Evolutionary conservation across 2,888 invertebrate species (phyloP).

Genomic region (Heliconius cydno): DNA sequence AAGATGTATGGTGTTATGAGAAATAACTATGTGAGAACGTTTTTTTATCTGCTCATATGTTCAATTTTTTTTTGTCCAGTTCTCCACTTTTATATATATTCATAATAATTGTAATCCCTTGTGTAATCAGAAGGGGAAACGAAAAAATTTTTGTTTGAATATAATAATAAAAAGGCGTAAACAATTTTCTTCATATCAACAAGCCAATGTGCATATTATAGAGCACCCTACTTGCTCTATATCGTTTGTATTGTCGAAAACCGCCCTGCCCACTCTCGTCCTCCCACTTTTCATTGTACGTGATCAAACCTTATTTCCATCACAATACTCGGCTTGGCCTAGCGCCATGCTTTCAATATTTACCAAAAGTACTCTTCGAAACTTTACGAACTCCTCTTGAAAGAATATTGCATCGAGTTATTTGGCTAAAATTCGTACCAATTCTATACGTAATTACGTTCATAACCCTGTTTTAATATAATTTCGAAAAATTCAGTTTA

Average conservation of each 20-base stretch:
- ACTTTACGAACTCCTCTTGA: conserved; percentile 47
- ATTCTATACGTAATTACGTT: background rate
- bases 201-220: conserved; percentile 30
- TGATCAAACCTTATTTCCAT: conserved; percentile 79
- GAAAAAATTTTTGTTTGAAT: background rate
- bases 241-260: conserved; percentile 67
- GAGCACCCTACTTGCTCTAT: background rate
- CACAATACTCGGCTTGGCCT: conserved; percentile 74
- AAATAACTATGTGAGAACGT: background rate
- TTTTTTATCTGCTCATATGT: background rate
- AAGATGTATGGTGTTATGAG: conserved; percentile 1
- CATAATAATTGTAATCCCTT: background rate
- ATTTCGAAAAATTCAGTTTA: background rate
- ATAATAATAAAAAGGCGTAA: background rate
- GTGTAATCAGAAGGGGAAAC: background rate
- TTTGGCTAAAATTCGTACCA: background rate
- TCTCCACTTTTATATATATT: too few relatives aligned
- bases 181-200: conserved; percentile 17
- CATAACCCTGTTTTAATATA: background rate
- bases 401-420: conserved; percentile 39
- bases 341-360: conserved; percentile 51
- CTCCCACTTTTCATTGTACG: conserved; percentile 74
- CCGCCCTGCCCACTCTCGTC: conserved; percentile 69
- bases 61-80: background rate
- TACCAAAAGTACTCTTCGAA: conserved; percentile 42